Base-by-base conservation (phyloP, 2,113 vertebrate genomes). In the Oceanites oceanicus region DNA sequence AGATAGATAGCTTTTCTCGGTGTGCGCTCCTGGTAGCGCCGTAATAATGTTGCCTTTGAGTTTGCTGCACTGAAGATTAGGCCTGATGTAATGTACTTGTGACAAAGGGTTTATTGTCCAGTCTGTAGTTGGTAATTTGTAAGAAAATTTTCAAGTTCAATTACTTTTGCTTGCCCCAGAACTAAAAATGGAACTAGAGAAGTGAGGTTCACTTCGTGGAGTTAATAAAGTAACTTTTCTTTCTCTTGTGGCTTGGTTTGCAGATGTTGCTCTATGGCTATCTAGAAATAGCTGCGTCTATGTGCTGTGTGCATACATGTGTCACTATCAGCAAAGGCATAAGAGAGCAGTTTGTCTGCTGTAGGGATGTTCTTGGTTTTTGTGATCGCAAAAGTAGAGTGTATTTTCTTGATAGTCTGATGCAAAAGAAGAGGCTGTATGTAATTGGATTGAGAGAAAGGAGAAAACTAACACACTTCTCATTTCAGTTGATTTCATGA, bases 401-500 rank as follows among this genome's bases (percentile, higher is more conserved):
- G 19, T 59, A 13, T 71, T 74, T 83, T 93, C 29, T 30, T 83
- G 55, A n/a, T 76, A 53, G 34, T 44, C 52, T 77, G 23, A 40
- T 79, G 45, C 42, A 45, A 40, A 82, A 90, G 22, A 27, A 62
- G 70, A 81, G 18, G 25, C 62, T 90, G 14, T 47, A 47, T 49
- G 32, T 53, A 52, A 34, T 4, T 68, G 52, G 29, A 55, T 17
- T 82, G 52, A 92, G 42, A 74, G 86, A 76, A 93, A 63, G 49
- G 62, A 87, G 80, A 90, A 87, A 89, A 94, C 88, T 96, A 96
- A 96, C 38, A 17, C 20, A 36, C 65, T 86, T 98, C 86, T 98
- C 63, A 44, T 98, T 98, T 90, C 98, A 98, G 98, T 97, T 98
- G 53, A 98, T 98, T 94, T 98, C 98, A 95, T 98, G 98, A 98